Evolutionary conservation across 2,797 vertebrate species (phyloP), one percentile per base, ranked within the genome.

Genomic region (Peromyscus eremicus): DNA sequence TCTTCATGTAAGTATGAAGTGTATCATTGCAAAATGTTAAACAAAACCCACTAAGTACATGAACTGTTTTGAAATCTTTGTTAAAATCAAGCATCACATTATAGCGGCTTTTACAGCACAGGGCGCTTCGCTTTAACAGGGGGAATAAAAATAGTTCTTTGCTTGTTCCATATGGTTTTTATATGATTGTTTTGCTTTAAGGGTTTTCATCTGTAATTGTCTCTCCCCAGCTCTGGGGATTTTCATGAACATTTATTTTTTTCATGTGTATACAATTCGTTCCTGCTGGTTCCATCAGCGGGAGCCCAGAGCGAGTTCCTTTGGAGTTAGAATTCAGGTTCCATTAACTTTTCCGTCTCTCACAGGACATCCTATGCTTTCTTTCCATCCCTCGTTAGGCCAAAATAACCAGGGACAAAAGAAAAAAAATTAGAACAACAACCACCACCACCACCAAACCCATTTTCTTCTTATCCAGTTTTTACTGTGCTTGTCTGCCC

Each of bases 141-240:
- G 97, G 87, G 97, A 97, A 89, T 92, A 85, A 94, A 96, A 96
- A 93, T 76, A 73, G 68, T 92, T 88, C 82, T 98, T 81, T 71
- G n/a, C 25, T 16, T 84, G 16, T 95, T 96, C 89, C 76, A 86
- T 95, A 82, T 97, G 64, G 0, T 82, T 97, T 97, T 97, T 96
- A 66, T 97, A 92, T 94, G 97, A 93, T 91, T 98, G 46, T 73
- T 96, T 97, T 92, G 13, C 75, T 85, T 90, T 97, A 93, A 95
- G 71, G 49, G n/a, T 90, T 98, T 97, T 96, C 7, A 91, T 96
- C 68, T 23, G 23, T 93, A 23, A 55, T 81, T 55, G 40, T 40
- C 37, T 9, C 46, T 85, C 37, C 32, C 80, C 8, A 66, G 70
- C n/a, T 77, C 55, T 70, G 55, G 81, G 73, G 49, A 94, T 57